Evolutionary conservation across 2,113 vertebrate genomes (phyloP).

Genomic region (Garra rufa): DNA sequence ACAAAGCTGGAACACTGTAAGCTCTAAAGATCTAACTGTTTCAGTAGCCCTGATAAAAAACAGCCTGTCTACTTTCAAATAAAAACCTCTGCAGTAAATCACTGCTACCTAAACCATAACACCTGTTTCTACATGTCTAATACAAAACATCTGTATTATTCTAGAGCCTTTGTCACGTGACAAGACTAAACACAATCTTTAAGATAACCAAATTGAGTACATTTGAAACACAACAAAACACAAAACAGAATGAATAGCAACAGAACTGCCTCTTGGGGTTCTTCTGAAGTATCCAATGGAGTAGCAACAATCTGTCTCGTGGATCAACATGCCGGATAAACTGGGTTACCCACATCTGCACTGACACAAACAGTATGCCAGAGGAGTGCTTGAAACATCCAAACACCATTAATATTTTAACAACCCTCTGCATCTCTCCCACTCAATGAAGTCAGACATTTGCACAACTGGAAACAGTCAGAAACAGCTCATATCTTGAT

Average conservation of each 20-base stretch:
- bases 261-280: neutral
- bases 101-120: neutral
- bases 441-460: neutral
- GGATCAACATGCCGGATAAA: constrained; percentile 40
- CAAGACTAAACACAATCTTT: neutral
- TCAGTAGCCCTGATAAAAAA: neutral
- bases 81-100: neutral
- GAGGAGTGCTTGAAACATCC: constrained; percentile 55
- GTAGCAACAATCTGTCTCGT: neutral
- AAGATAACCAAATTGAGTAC: neutral
- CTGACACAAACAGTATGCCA: constrained; percentile 20
- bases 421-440: neutral
- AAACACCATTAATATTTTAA: constrained; percentile 40
- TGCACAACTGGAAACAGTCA: neutral
- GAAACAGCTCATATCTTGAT: constrained; percentile 1
- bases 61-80: neutral
- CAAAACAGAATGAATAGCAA: neutral
- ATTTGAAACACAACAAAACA: neutral
- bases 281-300: neutral
- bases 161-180: neutral
- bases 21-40: neutral
- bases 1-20: neutral
- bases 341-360: constrained; percentile 60
- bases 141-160: neutral
- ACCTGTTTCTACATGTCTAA: constrained; percentile 19